Evolutionary conservation across 1,140 invertebrate genomes (phyloP).

Genomic region (Campoletis sonorensis): DNA sequence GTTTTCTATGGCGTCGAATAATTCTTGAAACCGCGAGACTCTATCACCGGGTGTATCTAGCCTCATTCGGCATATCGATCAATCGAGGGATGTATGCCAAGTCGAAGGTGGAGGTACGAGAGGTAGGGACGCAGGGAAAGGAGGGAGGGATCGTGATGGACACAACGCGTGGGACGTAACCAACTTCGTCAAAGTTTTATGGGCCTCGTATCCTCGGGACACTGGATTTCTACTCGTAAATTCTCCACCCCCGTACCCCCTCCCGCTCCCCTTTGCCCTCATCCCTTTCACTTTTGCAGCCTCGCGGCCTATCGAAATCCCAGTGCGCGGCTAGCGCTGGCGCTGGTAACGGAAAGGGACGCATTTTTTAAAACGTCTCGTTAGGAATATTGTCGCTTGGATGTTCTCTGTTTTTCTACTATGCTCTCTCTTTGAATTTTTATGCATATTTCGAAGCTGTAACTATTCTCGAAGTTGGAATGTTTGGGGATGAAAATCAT

Average conservation of each 20-base stretch:
- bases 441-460: neutral
- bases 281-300: conserved; percentile 2
- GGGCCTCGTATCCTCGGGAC: conserved; percentile 37
- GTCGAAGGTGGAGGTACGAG: neutral
- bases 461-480: neutral
- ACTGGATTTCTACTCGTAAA: conserved; percentile 33
- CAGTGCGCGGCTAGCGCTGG: neutral
- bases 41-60: neutral
- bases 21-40: neutral
- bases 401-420: neutral
- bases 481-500: neutral
- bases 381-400: conserved; percentile 1
- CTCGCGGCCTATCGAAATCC: neutral
- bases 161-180: conserved; percentile 21
- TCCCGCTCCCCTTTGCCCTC: too few species aligned
- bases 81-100: conserved; percentile 30
- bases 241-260: conserved; percentile 5
- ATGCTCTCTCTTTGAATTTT: neutral
- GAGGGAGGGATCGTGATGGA: conserved; percentile 40
- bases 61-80: neutral
- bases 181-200: conserved; percentile 44
- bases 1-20: neutral
- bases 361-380: conserved; percentile 12
- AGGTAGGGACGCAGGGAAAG: conserved; percentile 11
- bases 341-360: neutral